Evolutionary conservation across 1,140 invertebrate species (phyloP).

Genomic region (Solenopsis fugax): DNA sequence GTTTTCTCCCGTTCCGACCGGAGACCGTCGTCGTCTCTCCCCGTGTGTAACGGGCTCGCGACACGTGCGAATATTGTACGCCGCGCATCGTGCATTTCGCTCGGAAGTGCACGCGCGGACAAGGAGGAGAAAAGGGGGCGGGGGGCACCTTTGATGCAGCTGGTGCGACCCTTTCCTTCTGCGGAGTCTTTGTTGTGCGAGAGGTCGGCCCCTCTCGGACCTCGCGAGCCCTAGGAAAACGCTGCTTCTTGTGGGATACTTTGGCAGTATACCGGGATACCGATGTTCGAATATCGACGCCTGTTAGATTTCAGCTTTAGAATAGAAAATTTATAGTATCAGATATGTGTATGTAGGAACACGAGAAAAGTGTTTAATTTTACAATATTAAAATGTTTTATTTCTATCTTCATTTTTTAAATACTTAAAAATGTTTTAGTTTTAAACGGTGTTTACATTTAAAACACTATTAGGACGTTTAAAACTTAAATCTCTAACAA

Average conservation of each 20-base stretch:
- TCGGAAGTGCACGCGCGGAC: conserved; percentile 46
- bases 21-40: conserved; percentile 14
- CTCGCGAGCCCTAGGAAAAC: conserved; percentile 1
- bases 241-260: background rate
- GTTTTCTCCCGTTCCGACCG: background rate
- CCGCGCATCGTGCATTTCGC: conserved; percentile 17
- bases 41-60: conserved; percentile 10
- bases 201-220: background rate
- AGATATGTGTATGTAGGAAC: background rate
- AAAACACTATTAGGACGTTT: no score
- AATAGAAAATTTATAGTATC: conserved; percentile 5
- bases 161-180: conserved; percentile 58
- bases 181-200: conserved; percentile 55
- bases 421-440: no score
- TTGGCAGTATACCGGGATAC: background rate
- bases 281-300: background rate
- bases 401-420: no score
- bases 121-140: background rate
- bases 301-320: background rate
- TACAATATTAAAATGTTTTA: no score
- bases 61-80: conserved; percentile 58
- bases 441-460: no score
- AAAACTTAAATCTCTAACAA: no score
- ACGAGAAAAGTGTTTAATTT: no score
- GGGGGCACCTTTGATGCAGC: conserved; percentile 36